Base-by-base conservation (phyloP, 1,140 invertebrate genomes). In the Orchestia grillus region DNA sequence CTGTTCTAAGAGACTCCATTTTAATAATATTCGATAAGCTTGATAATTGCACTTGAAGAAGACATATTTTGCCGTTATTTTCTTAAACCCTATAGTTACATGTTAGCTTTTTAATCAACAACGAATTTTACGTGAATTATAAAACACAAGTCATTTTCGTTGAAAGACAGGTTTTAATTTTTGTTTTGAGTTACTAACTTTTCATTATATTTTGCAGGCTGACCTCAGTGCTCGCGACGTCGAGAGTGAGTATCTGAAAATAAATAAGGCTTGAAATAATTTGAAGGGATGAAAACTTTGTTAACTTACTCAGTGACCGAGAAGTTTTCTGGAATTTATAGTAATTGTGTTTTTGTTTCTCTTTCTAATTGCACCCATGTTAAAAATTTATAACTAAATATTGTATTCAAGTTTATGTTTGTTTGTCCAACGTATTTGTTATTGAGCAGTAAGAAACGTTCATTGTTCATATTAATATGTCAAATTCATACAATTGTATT, bases 221-320 rank as follows among this genome's bases (percentile, higher is more conserved):
- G 97, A 97, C 96, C 97, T 97, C 96, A 97, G 97, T 96, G 97
- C 97, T 96, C 97, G 97, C 95, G 97, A 97, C 96, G 97, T 97
- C 96, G 97, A 97, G 96, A 97, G 97, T 97, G 97, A 97, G 97
- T 97, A 96, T 96, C 42, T 95, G 41, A 28, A 77, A 77, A 77
- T 77, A 36, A 77, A 77, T 77, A 36, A 77, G 28, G 28, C 11
- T 3, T 36, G 28, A 77, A 77, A 77, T 53, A 23, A 77, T 36
- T 77, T 15, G 36, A 23, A 3, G 11, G 36, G 36, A 77, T 1
- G 15, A 77, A 77, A 77, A 77, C 11, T 77, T 77, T 77, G 36
- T 77, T 36, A 15, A 77, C 28, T 23, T 3, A 36, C 62, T 23
- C 28, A 28, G 1, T 77, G 11, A 77, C 6, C 36, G 62, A 36